Evolutionary conservation across 2,113 vertebrate genomes (phyloP).

Genomic region (Rhipidura dahli): DNA sequence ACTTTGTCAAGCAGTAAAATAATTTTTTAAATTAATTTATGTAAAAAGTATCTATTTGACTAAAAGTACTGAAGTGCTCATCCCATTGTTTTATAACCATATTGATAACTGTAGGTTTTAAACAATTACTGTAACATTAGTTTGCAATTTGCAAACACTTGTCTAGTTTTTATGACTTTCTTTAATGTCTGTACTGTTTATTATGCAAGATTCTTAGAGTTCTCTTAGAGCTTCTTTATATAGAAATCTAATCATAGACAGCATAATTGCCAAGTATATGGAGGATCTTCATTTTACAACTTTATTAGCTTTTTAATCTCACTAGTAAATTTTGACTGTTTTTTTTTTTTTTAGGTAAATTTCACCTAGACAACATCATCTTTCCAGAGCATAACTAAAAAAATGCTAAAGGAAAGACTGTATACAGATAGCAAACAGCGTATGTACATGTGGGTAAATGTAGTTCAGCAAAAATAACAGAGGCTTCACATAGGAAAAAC

Average conservation of each 20-base stretch:
- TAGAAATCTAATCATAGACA: slow-evolving; percentile 38
- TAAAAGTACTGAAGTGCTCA: neutral
- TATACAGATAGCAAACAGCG: neutral
- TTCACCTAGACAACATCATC: neutral
- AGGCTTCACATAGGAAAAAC: neutral
- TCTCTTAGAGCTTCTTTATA: neutral
- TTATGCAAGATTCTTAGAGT: neutral
- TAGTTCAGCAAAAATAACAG: neutral
- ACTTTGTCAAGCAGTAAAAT: neutral
- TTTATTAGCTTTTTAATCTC: slow-evolving; percentile 33
- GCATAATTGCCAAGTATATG: neutral
- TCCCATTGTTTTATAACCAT: neutral
- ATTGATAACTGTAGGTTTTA: neutral
- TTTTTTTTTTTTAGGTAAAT: neutral
- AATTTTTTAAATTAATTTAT: neutral
- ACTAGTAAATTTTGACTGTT: neutral
- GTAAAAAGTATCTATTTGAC: neutral
- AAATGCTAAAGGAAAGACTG: neutral
- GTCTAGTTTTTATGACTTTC: neutral
- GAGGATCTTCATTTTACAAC: neutral
- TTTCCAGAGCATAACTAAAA: neutral
- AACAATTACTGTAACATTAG: neutral
- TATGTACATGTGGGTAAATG: neutral
- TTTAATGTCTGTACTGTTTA: neutral
- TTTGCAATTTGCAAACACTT: neutral